These are phyloP conservation scores for Tricholauxania praeusta DNA, from an alignment of 2,888 invertebrate genomes.

Conservation along the genomic window DNA sequence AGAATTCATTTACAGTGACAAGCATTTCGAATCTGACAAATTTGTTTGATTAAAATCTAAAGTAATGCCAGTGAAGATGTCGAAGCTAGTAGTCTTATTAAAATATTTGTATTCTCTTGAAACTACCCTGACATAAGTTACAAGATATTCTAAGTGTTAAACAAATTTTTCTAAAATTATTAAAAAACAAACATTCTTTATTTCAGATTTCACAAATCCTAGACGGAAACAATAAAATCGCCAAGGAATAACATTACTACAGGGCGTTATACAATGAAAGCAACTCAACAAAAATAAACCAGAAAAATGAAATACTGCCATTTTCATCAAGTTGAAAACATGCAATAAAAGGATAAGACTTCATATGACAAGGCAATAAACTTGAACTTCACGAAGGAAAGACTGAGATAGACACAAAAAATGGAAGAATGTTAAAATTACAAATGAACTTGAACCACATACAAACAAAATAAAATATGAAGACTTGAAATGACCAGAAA, in stretches of 20 bases:
- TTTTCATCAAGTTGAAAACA: conserved; percentile 2
- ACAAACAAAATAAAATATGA: conserved; percentile 21
- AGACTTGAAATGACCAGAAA: conserved; percentile 23
- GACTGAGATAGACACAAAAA: neutral
- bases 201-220: conserved; percentile 6
- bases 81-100: no score
- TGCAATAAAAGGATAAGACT: conserved; percentile 5
- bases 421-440: conserved; percentile 4
- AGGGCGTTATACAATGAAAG: neutral
- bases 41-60: no score
- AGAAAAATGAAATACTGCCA: neutral
- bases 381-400: conserved; percentile 12
- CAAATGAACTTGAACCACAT: conserved; percentile 16
- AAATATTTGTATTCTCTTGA: no score
- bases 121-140: no score
- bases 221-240: neutral
- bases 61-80: no score
- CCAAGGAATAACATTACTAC: neutral
- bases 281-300: neutral
- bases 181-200: neutral
- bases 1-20: no score
- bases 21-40: no score
- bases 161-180: no score
- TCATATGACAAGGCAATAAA: conserved; percentile 42
- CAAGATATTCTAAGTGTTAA: no score